phyloP scores from a whole-genome alignment of 2,888 invertebrate genomes.

The Pyrrhosoma nymphula region DNA sequence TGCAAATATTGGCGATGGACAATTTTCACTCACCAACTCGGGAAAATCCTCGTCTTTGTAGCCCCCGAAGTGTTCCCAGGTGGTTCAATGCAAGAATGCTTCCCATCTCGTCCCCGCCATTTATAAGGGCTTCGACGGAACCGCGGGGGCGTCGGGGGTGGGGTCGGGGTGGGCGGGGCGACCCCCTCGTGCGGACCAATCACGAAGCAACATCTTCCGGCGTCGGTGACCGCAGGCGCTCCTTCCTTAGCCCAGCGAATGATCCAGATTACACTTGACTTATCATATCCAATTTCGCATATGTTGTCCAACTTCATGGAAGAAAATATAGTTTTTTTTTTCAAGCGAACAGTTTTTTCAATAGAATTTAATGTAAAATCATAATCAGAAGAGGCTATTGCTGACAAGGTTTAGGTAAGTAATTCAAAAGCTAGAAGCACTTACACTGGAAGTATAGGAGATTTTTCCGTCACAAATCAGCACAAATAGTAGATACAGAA shows the following conservation, averaged over 20 bases:
- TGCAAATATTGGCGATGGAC: neutral
- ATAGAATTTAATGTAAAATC: too few relatives aligned
- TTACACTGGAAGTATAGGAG: too few relatives aligned
- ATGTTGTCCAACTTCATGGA: neutral
- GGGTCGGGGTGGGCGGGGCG: constrained; percentile 20
- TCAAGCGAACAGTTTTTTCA: too few relatives aligned
- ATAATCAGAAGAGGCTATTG: too few relatives aligned
- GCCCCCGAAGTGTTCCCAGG: neutral
- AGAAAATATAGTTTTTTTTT: too few relatives aligned
- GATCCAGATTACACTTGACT: neutral
- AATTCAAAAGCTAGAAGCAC: too few relatives aligned
- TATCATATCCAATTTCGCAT: neutral
- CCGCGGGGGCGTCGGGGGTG: constrained; percentile 25
- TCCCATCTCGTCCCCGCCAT: neutral
- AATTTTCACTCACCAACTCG: constrained; percentile 17
- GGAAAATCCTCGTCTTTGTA: neutral
- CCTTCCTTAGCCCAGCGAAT: neutral
- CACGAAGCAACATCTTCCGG: neutral
- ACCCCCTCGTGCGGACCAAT: neutral
- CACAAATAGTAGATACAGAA: too few relatives aligned
- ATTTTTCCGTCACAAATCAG: too few relatives aligned
- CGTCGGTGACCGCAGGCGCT: neutral
- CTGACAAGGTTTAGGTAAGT: too few relatives aligned
- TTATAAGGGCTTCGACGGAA: constrained; percentile 27
- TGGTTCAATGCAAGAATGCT: constrained; percentile 30